These are phyloP conservation scores for Tachyglossus aculeatus DNA, from an alignment of 2,797 vertebrate species.

Conservation along the genomic window DNA sequence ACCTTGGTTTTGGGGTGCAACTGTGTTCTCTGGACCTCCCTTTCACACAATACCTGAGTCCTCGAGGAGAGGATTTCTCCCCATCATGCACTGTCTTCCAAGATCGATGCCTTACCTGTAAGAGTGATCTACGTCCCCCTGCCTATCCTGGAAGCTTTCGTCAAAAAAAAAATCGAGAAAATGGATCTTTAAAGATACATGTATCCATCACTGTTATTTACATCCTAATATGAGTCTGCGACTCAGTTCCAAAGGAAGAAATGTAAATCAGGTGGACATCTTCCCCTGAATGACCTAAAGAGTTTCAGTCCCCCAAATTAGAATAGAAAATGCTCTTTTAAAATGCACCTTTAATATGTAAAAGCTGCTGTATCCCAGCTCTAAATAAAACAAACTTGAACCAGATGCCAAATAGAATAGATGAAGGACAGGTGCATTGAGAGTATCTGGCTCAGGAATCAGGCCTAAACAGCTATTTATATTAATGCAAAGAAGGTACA, in stretches of 20 bases:
- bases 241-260: slow-evolving; percentile 70
- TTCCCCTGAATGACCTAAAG: slow-evolving; percentile 75
- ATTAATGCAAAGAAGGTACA: slow-evolving; percentile 85
- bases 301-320: slow-evolving; percentile 77
- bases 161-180: slow-evolving; percentile 58
- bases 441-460: slow-evolving; percentile 75
- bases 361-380: slow-evolving; percentile 72
- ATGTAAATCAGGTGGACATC: slow-evolving; percentile 79
- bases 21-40: no score
- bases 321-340: slow-evolving; percentile 79
- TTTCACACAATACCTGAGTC: background rate
- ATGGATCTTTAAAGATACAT: slow-evolving; percentile 79
- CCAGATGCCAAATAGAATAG: slow-evolving; percentile 76
- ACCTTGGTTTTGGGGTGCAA: no score
- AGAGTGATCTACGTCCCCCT: slow-evolving; percentile 58
- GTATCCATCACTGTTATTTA: slow-evolving; percentile 81
- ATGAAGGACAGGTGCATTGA: slow-evolving; percentile 79
- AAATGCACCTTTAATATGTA: slow-evolving; percentile 83
- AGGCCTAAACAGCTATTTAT: slow-evolving; percentile 87
- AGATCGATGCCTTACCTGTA: slow-evolving; percentile 66
- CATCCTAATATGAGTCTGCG: slow-evolving; percentile 69
- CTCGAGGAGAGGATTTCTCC: background rate
- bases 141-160: slow-evolving; percentile 44
- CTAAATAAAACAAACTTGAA: slow-evolving; percentile 81
- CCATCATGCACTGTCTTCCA: slow-evolving; percentile 19